Evolutionary conservation across 2,797 vertebrate genomes (phyloP), one percentile per base, ranked within the genome.

Genomic region (Acropternis orthonyx): DNA sequence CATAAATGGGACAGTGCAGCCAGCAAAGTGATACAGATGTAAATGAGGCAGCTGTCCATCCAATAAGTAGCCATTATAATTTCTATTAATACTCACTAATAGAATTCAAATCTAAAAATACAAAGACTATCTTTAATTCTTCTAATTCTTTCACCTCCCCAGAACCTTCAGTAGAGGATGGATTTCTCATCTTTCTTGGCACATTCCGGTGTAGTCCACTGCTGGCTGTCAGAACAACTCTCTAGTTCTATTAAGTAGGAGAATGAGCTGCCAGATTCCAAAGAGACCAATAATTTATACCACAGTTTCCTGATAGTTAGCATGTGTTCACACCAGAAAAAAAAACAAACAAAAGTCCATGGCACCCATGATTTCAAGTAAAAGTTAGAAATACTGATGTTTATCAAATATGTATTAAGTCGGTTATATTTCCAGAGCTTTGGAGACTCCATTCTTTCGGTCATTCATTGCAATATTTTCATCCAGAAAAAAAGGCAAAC

Each of bases 81-180:
- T 87, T 43, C 48, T 66, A 36, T 83, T 93, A 77, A 77, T 83
- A 74, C 12, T 79, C 59, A 63, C 18, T 87, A 83, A 83, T 30
- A 87, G 32, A 85, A 85, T 51, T 67, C 30, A 78, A 49, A 72
- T 27, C 68, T 71, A 71, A 89, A 95, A 91, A 54, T 55, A 6
- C 13, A 63, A 82, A 46, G 10, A n/a, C 17, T 46, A 18, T 32
- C 23, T 85, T 89, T 74, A 92, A 67, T 87, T 62, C 19, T 79
- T 67, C 48, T 58, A 75, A 77, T 23, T 66, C 20, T 90, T 81
- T 94, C 61, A 76, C 34, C 37, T 91, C 32, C 21, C 21, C 23
- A 73, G 80, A 95, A 67, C 18, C 24, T 84, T 81, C 36, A 55
- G 10, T 11, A 34, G 15, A 74, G 49, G 12, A 21, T 24, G 2